phyloP scores from a whole-genome alignment of 1,140 invertebrate species.

The Stegodyphus mimosarum region DNA sequence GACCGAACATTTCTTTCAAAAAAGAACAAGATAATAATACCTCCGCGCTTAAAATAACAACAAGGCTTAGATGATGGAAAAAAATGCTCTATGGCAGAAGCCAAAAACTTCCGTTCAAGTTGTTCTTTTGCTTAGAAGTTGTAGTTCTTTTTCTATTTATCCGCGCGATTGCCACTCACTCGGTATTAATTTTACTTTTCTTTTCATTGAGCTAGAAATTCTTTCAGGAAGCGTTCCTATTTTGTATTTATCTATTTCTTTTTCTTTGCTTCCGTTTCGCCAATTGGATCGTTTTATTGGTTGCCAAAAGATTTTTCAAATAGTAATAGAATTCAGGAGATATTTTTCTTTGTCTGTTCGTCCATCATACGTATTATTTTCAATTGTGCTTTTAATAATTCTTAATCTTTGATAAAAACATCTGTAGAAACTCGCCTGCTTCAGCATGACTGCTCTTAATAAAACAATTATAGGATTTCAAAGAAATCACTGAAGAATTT shows the following conservation, averaged over 20 bases:
- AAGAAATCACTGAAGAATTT: too few species aligned
- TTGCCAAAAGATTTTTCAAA: background rate
- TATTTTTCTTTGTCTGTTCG: slow-evolving; percentile 36
- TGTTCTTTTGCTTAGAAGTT: slow-evolving; percentile 48
- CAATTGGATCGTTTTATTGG: slow-evolving; percentile 46
- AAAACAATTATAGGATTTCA: too few species aligned
- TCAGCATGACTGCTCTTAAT: too few species aligned
- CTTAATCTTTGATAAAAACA: background rate
- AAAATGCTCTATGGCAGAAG: background rate
- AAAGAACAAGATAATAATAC: too few species aligned
- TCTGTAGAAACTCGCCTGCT: too few species aligned
- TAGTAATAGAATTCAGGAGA: too few species aligned
- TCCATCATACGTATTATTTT: background rate
- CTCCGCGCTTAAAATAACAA: too few species aligned
- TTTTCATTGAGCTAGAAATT: slow-evolving; percentile 35
- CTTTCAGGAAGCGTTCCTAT: slow-evolving; percentile 34
- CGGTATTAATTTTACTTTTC: slow-evolving; percentile 54
- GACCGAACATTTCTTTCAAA: slow-evolving; percentile 13
- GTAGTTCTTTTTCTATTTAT: slow-evolving; percentile 46
- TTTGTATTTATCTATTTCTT: slow-evolving; percentile 37
- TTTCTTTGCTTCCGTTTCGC: slow-evolving; percentile 9
- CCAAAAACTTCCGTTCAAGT: slow-evolving; percentile 32
- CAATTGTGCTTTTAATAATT: background rate
- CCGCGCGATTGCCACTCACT: slow-evolving; percentile 38
- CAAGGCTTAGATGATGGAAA: too few species aligned